A percentile compares a stretch with the other conserved stretches of the same genome.
Evolutionary conservation across 2,113 vertebrate genomes (phyloP).

Genomic region (Pampusana beccarii): DNA sequence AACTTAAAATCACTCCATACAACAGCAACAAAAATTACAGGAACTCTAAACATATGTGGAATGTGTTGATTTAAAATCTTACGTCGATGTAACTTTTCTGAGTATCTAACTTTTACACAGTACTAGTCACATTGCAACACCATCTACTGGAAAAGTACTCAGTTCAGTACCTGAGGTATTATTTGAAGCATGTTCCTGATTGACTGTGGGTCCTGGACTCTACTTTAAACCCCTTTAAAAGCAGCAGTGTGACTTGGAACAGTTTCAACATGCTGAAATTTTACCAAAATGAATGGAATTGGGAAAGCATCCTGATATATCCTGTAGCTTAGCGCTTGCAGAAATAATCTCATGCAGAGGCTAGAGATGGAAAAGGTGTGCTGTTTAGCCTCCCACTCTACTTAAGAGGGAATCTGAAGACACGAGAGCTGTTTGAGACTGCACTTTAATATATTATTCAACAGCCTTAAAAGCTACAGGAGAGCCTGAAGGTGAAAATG

Average conservation of each 20-base stretch:
- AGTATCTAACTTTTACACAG: neutral
- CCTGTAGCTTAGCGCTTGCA: neutral
- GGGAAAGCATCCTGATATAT: neutral
- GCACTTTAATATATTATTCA: neutral
- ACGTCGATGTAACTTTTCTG: neutral
- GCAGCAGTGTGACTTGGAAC: neutral
- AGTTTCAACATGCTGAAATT: neutral
- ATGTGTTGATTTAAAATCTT: neutral
- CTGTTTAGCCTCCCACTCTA: neutral
- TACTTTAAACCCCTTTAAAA: neutral
- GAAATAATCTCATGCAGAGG: neutral
- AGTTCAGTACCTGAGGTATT: neutral
- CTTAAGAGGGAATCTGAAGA: neutral
- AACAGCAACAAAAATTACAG: neutral
- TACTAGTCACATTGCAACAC: neutral
- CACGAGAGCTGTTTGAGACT: neutral
- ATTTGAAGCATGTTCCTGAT: neutral
- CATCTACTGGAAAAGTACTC: neutral
- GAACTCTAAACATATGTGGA: neutral
- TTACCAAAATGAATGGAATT: neutral
- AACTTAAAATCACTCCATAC: neutral
- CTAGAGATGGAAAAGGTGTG: rapidly evolving
- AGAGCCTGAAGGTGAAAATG: neutral
- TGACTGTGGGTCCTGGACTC: neutral
- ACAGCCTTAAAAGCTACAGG: neutral